Conservation (phyloP, 2,888 invertebrate genomes). For the Pammene fasciana region DNA sequence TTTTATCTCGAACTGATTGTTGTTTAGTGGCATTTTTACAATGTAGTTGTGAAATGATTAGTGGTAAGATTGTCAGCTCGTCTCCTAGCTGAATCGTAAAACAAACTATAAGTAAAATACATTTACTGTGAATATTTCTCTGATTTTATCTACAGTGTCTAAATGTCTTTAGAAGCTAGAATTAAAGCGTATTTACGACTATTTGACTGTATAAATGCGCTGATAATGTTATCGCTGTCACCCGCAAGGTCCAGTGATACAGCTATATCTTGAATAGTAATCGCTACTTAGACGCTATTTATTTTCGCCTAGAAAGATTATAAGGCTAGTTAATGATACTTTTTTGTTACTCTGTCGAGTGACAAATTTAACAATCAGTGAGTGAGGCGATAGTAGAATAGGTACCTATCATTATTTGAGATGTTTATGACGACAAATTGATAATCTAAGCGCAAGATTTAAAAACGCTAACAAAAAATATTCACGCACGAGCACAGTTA, state of each 20-base stretch:
- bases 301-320: constrained; percentile 13
- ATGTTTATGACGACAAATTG: too few species aligned
- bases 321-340: neutral
- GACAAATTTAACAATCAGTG: too few species aligned
- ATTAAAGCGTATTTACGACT: constrained; percentile 2
- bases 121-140: neutral
- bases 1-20: neutral
- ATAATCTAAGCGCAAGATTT: too few species aligned
- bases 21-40: neutral
- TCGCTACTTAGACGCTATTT: constrained; percentile 18
- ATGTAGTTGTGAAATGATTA: neutral
- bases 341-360: neutral
- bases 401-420: too few species aligned
- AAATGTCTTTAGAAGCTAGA: constrained; percentile 6
- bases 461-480: too few species aligned
- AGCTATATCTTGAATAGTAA: constrained; percentile 29
- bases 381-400: too few species aligned
- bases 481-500: too few species aligned
- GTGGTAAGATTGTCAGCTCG: neutral
- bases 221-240: constrained; percentile 36
- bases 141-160: neutral
- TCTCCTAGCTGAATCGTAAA: neutral
- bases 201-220: neutral
- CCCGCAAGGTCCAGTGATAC: constrained; percentile 11
- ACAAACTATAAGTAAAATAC: constrained; percentile 8